These are phyloP conservation scores for Xenops minutus DNA, from an alignment of 2,797 vertebrate species.

Conservation along the genomic window DNA sequence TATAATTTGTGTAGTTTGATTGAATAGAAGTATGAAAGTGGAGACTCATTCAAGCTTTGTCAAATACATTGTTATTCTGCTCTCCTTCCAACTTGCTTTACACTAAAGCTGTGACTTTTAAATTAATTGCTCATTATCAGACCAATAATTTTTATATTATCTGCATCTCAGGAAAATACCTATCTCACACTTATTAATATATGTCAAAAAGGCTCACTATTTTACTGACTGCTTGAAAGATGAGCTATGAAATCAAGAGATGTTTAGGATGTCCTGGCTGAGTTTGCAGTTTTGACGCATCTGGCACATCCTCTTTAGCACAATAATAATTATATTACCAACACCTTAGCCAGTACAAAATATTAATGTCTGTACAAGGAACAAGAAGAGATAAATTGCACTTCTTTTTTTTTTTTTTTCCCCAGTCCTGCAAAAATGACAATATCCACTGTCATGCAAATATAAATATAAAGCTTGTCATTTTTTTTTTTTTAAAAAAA, in stretches of 20 bases:
- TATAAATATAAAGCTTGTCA: rapidly evolving
- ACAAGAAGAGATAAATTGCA: neutral
- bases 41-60: neutral
- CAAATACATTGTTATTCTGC: neutral
- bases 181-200: neutral
- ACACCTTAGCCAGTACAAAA: neutral
- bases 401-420: neutral
- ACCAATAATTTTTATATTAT: neutral
- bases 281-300: neutral
- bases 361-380: neutral
- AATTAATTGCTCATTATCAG: neutral
- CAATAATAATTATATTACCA: neutral
- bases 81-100: neutral
- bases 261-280: neutral
- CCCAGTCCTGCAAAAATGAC: neutral
- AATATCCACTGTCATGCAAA: neutral
- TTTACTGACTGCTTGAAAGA: neutral
- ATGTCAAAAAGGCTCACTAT: neutral
- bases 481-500: neutral
- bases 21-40: neutral
- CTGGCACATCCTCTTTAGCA: neutral
- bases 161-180: neutral
- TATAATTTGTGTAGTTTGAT: neutral
- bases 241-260: neutral
- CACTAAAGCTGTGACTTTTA: neutral